phyloP scores from a whole-genome alignment of 2,797 vertebrate genomes.

The Mormyrops boulengeri region DNA sequence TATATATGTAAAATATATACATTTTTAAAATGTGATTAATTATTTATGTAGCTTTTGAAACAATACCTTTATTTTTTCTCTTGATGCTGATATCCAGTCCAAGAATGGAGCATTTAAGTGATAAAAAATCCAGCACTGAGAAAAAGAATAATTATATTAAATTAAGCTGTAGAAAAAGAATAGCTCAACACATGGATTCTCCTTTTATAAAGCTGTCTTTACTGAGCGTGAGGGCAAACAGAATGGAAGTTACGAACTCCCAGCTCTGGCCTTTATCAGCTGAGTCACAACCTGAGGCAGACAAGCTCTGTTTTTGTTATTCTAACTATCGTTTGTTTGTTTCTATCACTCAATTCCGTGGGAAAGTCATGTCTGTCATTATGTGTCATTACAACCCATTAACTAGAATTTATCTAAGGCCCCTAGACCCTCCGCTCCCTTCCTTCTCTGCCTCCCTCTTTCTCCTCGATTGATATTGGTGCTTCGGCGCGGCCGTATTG shows the following conservation, averaged over 20 bases:
- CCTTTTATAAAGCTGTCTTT: conserved; percentile 4
- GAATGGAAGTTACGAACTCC: neutral
- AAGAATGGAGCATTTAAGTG: neutral
- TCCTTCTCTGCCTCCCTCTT: conserved; percentile 17
- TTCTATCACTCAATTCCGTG: conserved; percentile 50
- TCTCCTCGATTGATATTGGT: conserved; percentile 11
- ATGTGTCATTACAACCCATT: conserved; percentile 68
- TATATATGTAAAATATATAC: neutral
- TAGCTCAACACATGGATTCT: conserved; percentile 8
- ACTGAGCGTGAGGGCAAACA: conserved; percentile 22
- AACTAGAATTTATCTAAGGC: conserved; percentile 68
- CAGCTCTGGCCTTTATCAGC: conserved; percentile 36
- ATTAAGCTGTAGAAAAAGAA: neutral
- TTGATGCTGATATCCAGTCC: neutral
- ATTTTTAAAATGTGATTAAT: neutral
- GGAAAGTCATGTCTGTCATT: conserved; percentile 70
- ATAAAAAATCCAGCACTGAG: neutral
- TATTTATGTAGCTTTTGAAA: neutral
- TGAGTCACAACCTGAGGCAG: conserved; percentile 40
- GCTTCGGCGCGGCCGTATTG: neutral
- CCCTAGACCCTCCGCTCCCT: conserved; percentile 28
- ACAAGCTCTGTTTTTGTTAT: conserved; percentile 45
- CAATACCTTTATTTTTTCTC: conserved; percentile 3
- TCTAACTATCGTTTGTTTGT: conserved; percentile 62
- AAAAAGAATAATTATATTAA: neutral